These are phyloP conservation scores for Scelioninae gen. 1 DNA, from an alignment of 2,888 invertebrate genomes.

Conservation along the genomic window DNA sequence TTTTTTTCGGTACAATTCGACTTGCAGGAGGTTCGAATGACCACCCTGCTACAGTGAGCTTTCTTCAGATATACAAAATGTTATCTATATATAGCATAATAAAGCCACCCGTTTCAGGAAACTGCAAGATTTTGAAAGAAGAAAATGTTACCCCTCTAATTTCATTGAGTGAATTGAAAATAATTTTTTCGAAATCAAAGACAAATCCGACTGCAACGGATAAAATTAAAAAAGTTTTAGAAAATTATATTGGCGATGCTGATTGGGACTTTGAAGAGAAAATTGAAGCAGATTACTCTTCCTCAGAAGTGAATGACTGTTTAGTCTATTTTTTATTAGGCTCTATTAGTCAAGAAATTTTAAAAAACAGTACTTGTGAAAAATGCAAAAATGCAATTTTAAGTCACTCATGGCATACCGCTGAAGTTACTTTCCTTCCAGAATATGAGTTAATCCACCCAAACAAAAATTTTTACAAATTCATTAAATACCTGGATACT, in stretches of 20 bases:
- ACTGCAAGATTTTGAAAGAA: conserved; percentile 36
- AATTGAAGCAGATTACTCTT: conserved; percentile 56
- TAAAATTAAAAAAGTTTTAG: conserved; percentile 43
- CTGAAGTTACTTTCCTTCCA: not conserved
- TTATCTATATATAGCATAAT: conserved; percentile 39
- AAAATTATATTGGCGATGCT: conserved; percentile 33
- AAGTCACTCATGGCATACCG: conserved; percentile 20
- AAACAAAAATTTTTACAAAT: conserved; percentile 38
- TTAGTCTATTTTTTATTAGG: conserved; percentile 62
- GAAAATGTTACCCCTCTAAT: conserved; percentile 34
- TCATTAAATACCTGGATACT: conserved; percentile 33
- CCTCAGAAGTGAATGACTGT: conserved; percentile 55
- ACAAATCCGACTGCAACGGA: not conserved
- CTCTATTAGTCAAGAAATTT: conserved; percentile 39
- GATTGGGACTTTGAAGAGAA: conserved; percentile 60
- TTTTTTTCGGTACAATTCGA: conserved; percentile 46
- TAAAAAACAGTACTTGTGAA: conserved; percentile 46
- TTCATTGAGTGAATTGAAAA: conserved; percentile 30
- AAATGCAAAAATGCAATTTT: conserved; percentile 44
- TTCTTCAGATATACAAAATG: conserved; percentile 45
- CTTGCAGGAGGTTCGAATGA: conserved; percentile 44
- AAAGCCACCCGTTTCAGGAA: conserved; percentile 35
- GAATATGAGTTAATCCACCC: conserved; percentile 24
- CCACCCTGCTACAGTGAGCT: conserved; percentile 46
- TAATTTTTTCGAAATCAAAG: conserved; percentile 16